phyloP scores from a whole-genome alignment of 2,113 vertebrate genomes.

The Atlantisia rogersi region DNA sequence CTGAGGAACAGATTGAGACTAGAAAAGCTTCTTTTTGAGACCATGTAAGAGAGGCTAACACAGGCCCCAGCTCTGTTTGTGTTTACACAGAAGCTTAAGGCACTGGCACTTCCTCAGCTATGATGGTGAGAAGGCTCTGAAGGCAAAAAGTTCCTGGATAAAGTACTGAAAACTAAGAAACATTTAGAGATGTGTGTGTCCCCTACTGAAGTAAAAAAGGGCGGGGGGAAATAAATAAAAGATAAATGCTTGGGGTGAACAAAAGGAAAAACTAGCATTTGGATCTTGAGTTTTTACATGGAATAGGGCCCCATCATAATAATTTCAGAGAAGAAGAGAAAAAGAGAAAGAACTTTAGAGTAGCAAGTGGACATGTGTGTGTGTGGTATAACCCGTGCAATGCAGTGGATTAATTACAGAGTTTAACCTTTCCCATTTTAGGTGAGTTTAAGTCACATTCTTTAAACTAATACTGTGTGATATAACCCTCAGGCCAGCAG shows the following conservation, averaged over 20 bases:
- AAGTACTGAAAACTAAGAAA: neutral
- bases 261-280: neutral
- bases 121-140: neutral
- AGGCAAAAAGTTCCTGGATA: neutral
- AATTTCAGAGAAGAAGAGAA: neutral
- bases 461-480: neutral
- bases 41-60: neutral
- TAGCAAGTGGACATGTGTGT: neutral
- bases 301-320: neutral
- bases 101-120: neutral
- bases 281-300: neutral
- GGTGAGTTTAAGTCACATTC: neutral
- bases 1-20: neutral
- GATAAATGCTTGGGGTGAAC: neutral
- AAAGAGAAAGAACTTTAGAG: neutral
- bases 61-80: neutral
- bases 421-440: conserved; percentile 39
- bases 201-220: neutral
- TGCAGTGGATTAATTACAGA: neutral
- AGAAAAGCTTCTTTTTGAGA: neutral
- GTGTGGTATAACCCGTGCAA: neutral
- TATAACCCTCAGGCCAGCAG: neutral
- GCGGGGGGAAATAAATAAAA: accelerated
- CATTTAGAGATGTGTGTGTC: neutral
- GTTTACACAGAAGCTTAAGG: neutral